phyloP scores from a whole-genome alignment of 2,113 vertebrate genomes.

The Hemiscyllium ocellatum region DNA sequence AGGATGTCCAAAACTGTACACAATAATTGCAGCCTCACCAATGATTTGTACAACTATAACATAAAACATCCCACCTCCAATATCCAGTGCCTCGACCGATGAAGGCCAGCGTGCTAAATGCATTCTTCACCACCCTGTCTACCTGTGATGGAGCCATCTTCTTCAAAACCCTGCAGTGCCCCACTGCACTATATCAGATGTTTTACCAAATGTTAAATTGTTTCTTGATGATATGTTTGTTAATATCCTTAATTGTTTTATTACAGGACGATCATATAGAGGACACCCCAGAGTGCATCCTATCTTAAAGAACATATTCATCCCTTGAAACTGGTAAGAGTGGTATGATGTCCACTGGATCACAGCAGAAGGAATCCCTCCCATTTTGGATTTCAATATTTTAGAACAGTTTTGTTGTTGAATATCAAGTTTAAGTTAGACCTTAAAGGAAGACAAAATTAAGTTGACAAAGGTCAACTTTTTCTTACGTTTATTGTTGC shows the following conservation, averaged over 20 bases:
- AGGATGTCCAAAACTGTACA: too few species aligned
- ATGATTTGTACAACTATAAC: too few species aligned
- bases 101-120: too few species aligned
- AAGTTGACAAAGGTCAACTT: neutral
- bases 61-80: too few species aligned
- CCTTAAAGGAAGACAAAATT: neutral
- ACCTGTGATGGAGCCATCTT: neutral
- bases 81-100: too few species aligned
- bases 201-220: neutral
- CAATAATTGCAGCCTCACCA: too few species aligned
- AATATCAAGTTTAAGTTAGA: neutral
- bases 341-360: neutral
- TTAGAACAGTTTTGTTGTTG: neutral
- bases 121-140: too few species aligned
- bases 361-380: neutral
- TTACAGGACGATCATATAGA: conserved; percentile 4
- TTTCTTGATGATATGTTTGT: neutral
- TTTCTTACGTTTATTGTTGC: conserved; percentile 9
- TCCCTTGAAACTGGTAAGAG: neutral
- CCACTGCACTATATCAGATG: neutral
- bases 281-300: neutral
- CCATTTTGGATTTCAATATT: neutral
- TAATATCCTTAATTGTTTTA: neutral
- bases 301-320: neutral
- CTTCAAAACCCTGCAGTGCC: neutral